These are phyloP conservation scores for Nasonia vitripennis DNA, from an alignment of 1,140 invertebrate species.

Conservation along the genomic window DNA sequence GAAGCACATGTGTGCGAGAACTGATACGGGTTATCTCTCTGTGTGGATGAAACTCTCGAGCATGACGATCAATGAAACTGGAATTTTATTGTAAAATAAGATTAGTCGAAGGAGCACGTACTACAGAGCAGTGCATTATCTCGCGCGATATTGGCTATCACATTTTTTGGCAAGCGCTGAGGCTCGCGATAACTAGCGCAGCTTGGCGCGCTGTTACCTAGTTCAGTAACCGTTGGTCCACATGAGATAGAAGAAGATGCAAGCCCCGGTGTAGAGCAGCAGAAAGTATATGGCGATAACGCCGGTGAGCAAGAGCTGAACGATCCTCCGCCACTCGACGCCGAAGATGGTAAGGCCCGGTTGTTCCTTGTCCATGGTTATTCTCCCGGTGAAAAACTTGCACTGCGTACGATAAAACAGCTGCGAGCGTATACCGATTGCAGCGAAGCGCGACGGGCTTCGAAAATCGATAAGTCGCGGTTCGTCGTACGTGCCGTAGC, in stretches of 20 bases:
- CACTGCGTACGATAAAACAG: neutral
- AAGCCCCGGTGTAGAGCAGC: conserved; percentile 63
- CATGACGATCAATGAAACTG: neutral
- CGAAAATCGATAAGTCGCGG: conserved; percentile 64
- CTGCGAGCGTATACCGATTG: neutral
- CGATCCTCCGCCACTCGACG: conserved; percentile 55
- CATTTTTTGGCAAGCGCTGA: neutral
- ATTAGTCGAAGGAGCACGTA: neutral
- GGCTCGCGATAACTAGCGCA: neutral
- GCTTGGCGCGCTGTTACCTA: neutral
- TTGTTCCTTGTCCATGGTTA: conserved; percentile 1
- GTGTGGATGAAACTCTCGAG: neutral
- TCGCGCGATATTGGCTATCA: neutral
- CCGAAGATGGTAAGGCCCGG: conserved; percentile 27
- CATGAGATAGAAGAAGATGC: conserved; percentile 64
- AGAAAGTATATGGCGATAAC: conserved; percentile 68
- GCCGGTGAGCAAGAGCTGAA: conserved; percentile 65
- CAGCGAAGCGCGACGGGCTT: conserved; percentile 59
- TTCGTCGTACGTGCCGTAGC: neutral
- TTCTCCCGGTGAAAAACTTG: neutral
- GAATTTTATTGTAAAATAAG: neutral
- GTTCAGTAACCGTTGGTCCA: conserved; percentile 60
- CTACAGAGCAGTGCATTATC: neutral
- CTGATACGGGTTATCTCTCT: neutral
- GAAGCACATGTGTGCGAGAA: neutral